Percentiles rank a stretch among this genome's conserved stretches.
Evolutionary conservation across 2,888 invertebrate species (phyloP).

Genomic region (Notocelia uddmanniana): DNA sequence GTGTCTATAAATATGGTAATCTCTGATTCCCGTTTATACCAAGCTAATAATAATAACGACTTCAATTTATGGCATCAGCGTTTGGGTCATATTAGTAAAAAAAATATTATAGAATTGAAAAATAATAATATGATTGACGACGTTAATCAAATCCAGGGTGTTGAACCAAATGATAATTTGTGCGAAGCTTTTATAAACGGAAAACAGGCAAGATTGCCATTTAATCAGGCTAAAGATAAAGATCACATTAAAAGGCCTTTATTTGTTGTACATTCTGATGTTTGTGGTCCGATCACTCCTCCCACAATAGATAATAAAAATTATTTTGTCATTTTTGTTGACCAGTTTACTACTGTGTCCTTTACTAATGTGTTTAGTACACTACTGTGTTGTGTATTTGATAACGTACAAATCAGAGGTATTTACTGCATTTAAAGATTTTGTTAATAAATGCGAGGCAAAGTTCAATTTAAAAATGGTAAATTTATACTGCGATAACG

Average conservation of each 20-base stretch:
- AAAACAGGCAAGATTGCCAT: constrained; percentile 62
- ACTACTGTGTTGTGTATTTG: constrained; percentile 58
- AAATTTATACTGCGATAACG: background rate
- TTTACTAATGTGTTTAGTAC: too few relatives aligned
- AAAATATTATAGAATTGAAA: background rate
- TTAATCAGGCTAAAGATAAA: constrained; percentile 53
- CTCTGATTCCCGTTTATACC: background rate
- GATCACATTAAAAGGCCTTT: constrained; percentile 56
- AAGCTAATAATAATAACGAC: background rate
- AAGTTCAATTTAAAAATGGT: constrained; percentile 1
- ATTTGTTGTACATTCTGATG: constrained; percentile 59
- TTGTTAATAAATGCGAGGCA: background rate
- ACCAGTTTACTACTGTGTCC: constrained; percentile 62
- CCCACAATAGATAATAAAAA: constrained; percentile 57
- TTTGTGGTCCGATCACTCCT: constrained; percentile 60
- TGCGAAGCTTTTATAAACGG: constrained; percentile 63
- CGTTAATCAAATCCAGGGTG: constrained; percentile 1
- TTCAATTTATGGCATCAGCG: constrained; percentile 15
- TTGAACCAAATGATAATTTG: constrained; percentile 50
- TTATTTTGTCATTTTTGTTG: constrained; percentile 60
- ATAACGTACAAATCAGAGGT: constrained; percentile 57
- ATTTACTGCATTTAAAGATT: constrained; percentile 51
- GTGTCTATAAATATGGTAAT: background rate
- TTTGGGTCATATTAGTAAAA: constrained; percentile 3
- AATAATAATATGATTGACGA: background rate